Conservation (phyloP, 2,888 invertebrate species). For the Pteria penguin region DNA sequence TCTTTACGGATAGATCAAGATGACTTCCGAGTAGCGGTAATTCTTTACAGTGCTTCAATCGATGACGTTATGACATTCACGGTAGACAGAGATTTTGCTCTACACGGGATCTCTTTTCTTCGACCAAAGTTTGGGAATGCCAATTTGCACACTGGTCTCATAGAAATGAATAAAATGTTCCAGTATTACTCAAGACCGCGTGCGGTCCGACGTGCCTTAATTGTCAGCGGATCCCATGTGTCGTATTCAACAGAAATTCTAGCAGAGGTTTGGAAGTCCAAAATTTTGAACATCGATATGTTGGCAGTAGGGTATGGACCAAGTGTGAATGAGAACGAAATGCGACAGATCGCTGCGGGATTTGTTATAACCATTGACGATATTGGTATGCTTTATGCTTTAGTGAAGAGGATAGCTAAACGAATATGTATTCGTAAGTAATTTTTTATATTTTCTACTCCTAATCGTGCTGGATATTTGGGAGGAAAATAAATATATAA, state of each 20-base stretch:
- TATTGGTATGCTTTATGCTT: constrained; percentile 29
- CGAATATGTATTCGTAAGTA: constrained; percentile 28
- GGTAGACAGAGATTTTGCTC: constrained; percentile 18
- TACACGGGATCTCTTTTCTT: constrained; percentile 21
- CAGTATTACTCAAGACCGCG: constrained; percentile 18
- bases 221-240: constrained; percentile 24
- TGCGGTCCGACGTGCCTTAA: constrained; percentile 20
- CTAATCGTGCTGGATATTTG: too few relatives aligned
- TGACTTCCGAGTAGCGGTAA: constrained; percentile 20
- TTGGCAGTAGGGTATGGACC: constrained; percentile 28
- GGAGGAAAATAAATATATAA: too few relatives aligned
- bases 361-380: constrained; percentile 25
- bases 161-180: constrained; percentile 24
- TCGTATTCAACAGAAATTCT: constrained; percentile 10
- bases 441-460: too few relatives aligned
- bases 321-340: constrained; percentile 4
- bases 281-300: constrained; percentile 14
- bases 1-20: constrained; percentile 4
- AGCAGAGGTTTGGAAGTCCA: constrained; percentile 17
- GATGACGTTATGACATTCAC: constrained; percentile 37
- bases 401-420: constrained; percentile 14
- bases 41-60: constrained; percentile 28
- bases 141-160: constrained; percentile 11
- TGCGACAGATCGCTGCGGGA: constrained; percentile 14
- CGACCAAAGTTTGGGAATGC: constrained; percentile 20